Evolutionary conservation across 2,113 vertebrate genomes (phyloP).

Genomic region (Chunga burmeisteri): DNA sequence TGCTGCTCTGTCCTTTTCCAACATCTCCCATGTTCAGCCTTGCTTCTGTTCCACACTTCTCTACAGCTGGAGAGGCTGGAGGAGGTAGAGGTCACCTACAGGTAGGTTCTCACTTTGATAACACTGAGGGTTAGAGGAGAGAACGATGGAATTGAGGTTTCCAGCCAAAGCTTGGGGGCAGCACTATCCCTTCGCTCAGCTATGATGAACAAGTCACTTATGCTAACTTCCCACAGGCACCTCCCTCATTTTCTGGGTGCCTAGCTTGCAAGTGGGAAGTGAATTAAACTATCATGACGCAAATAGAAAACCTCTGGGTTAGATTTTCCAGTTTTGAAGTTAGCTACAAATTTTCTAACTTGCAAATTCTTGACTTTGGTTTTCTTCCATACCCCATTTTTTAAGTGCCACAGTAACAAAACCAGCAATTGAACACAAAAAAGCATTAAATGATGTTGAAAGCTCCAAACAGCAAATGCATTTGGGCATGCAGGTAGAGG

Average conservation of each 20-base stretch:
- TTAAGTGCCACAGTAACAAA: background rate
- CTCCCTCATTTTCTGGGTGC: background rate
- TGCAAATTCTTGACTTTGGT: background rate
- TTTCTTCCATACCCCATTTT: background rate
- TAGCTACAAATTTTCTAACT: background rate
- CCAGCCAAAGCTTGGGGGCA: background rate
- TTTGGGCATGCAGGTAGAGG: background rate
- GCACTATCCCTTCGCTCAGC: background rate
- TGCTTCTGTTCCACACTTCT: background rate
- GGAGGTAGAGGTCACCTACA: background rate
- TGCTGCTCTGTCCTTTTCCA: background rate
- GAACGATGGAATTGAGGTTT: background rate
- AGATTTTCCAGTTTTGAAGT: background rate
- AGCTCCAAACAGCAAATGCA: background rate
- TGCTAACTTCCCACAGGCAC: background rate
- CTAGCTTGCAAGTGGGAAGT: background rate
- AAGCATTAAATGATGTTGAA: background rate
- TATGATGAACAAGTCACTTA: background rate
- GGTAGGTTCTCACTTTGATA: background rate
- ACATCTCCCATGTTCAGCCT: background rate
- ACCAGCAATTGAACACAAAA: background rate
- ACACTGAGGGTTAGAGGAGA: background rate
- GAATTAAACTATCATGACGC: background rate
- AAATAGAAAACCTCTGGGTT: background rate
- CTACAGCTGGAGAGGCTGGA: background rate